These are phyloP conservation scores for Ursus arctos DNA, from an alignment of 2,113 vertebrate genomes.

Conservation along the genomic window DNA sequence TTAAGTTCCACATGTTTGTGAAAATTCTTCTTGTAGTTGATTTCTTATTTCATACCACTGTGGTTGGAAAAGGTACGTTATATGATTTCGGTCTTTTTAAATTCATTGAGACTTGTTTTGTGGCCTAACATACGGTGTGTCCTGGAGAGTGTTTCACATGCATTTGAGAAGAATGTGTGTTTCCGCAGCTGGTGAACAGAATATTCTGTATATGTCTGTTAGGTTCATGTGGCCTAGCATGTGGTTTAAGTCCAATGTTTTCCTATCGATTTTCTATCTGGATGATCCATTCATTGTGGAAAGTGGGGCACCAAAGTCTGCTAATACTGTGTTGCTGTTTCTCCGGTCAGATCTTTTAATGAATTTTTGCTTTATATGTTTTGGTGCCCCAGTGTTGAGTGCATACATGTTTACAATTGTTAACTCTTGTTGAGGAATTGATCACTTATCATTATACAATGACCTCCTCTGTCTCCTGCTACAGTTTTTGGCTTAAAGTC, in stretches of 20 bases:
- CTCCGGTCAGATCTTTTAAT: not conserved
- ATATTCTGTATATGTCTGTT: not conserved
- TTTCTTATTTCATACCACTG: not conserved
- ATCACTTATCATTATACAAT: not conserved
- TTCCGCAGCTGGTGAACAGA: not conserved
- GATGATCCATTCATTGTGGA: not conserved
- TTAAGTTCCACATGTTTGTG: not conserved
- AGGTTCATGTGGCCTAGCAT: not conserved
- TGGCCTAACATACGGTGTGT: not conserved
- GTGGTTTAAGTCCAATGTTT: not conserved
- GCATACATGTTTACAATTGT: not conserved
- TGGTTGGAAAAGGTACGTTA: not conserved
- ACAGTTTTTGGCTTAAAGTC: not conserved
- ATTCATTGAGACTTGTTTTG: not conserved
- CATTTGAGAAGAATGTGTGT: not conserved
- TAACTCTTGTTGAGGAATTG: not conserved
- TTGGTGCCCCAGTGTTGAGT: not conserved
- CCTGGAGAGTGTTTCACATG: not conserved
- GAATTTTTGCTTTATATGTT: not conserved
- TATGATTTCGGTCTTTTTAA: not conserved
- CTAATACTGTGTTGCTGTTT: not conserved
- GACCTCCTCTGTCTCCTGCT: not conserved
- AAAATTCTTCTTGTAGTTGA: not conserved
- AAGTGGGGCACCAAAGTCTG: not conserved
- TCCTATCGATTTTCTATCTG: not conserved